phyloP scores from a whole-genome alignment of 2,888 invertebrate species.

The Acronicta psi region DNA sequence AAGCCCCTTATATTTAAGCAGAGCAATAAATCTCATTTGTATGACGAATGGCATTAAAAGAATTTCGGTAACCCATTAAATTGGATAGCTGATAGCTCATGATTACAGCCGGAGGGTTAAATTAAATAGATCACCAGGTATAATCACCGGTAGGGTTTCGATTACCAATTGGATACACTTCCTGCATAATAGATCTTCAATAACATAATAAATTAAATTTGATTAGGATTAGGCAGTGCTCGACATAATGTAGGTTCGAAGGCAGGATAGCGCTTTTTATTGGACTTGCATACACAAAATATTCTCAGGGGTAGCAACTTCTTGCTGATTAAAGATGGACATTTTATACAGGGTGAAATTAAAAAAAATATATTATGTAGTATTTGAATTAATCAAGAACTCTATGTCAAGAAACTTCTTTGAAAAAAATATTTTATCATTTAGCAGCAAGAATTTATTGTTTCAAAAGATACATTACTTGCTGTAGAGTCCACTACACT shows the following conservation, averaged over 20 bases:
- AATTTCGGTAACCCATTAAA: slow-evolving; percentile 62
- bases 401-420: too few relatives aligned
- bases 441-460: too few relatives aligned
- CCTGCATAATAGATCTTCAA: slow-evolving; percentile 59
- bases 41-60: slow-evolving; percentile 67
- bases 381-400: too few relatives aligned
- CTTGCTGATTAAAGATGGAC: too few relatives aligned
- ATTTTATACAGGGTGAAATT: too few relatives aligned
- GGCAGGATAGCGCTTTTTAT: slow-evolving; percentile 6
- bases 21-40: slow-evolving; percentile 68
- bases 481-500: too few relatives aligned
- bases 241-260: slow-evolving; percentile 16
- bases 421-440: too few relatives aligned
- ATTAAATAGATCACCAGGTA: slow-evolving; percentile 57
- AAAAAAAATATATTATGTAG: too few relatives aligned
- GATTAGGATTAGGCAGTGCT: slow-evolving; percentile 10
- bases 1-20: slow-evolving; percentile 62
- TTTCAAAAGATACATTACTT: too few relatives aligned
- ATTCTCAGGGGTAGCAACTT: background rate
- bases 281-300: slow-evolving; percentile 16
- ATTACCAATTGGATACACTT: slow-evolving; percentile 73
- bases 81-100: slow-evolving; percentile 52
- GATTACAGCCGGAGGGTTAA: slow-evolving; percentile 60
- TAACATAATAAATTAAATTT: slow-evolving; percentile 9
- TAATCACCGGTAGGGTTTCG: slow-evolving; percentile 45